Evolutionary conservation across 1,140 invertebrate genomes (phyloP), one percentile per base, ranked within the genome.

Genomic region (Trypoxylus dichotomus): DNA sequence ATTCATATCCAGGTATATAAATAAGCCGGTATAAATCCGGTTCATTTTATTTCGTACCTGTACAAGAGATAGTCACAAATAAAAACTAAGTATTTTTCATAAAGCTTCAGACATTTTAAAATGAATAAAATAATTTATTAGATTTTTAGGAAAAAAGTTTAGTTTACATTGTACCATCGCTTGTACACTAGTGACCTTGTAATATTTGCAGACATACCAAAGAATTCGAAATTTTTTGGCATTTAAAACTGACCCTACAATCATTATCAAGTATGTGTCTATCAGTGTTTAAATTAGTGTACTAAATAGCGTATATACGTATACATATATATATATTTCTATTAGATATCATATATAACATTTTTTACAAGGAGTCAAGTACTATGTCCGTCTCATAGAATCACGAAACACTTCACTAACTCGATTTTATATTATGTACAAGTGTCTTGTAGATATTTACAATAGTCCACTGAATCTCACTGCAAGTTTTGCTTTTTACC

Each of bases 401-500:
- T 80, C 80, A 83, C 79, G 82, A 81, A 82, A 82, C 81, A 82
- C 60, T 63, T 83, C 81, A 81, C 82, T 82, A 84, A 81, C 76
- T 75, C 43, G 13, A 8, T 32, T 42, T 47, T 54, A 27, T 72
- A 74, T 58, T 80, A 80, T 80, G 68, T 79, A 79, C 78, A 80
- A 63, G 37, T 47, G 63, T 76, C 73, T 76, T 58, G 54, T 13
- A 29, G 21, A 29, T 78, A 78, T 78, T 68, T 78, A 78, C 77
- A 78, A 74, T 54, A 19, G 37, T 73, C 37, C 41, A 76, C 60
- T 47, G n/a, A 19, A 32, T 79, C 75, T 84, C 83, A 85, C 82
- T 85, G 84, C n/a, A 85, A 74, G 77, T 85, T 85, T 76, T 83
- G 84, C 77, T 83, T 80, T 81, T 85, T 85, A 11, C 82, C 82